Base-by-base conservation (phyloP, 2,113 vertebrate genomes). In the Pachypanchax playfairii region DNA sequence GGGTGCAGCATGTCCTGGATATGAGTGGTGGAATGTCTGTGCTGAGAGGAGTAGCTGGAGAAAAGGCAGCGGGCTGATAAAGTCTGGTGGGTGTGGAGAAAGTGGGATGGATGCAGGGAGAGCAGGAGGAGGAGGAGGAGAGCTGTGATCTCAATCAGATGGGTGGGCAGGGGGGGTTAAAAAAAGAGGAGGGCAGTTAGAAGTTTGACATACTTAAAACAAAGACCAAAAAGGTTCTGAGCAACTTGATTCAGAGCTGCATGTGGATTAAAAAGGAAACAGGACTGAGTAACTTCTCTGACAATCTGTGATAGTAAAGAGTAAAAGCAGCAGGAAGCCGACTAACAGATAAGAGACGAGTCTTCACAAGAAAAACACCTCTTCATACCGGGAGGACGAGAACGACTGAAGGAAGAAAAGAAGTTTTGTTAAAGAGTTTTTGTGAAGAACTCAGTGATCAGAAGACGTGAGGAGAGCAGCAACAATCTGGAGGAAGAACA, bases 81-180 rank as follows among this genome's bases (percentile, higher is more conserved):
- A 89, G 76, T 46, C 70, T 68, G 53, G 69, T 82, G 79, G 84
- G 86, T 64, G 85, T 81, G 75, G 81, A 67, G 73, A 79, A 68
- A 79, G 67, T 60, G 67, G 58, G 74, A 70, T 77, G 69, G 73
- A 77, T 66, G 54, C 59, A 65, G 53, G 55, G 73, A 67, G 61
- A 1, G 21, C 14, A 38, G 54, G 57, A 67, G 77, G 75, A 67
- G 71, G 71, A 71, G 53, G 70, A 53, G 69, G 59, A 74, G 48
- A 17, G 51, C 53, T 41, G 57, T 54, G 56, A 64, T 65, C 55
- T 68, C 46, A 38, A 51, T 67, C 25, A 39, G 48, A 66, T 65
- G 72, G 63, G 31, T 46, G 48, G 36, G 63, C 18, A 38, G 51
- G 42, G 39, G 62, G 52, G 41, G 42, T 26, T 15, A 65, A 52